phyloP scores from a whole-genome alignment of 2,888 invertebrate genomes.

The Abrostola triplasia region DNA sequence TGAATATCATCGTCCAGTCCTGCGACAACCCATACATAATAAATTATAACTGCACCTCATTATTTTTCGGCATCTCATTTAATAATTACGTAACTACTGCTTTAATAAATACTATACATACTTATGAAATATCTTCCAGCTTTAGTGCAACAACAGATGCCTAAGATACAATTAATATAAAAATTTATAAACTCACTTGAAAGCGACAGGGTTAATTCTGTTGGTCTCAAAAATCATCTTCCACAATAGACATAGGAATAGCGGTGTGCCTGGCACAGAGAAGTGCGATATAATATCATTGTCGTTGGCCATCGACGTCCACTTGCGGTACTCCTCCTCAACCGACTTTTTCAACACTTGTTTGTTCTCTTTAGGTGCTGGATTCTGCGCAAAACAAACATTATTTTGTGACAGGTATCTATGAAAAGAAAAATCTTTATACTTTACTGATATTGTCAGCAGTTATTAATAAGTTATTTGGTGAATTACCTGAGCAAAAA shows the following conservation, averaged over 20 bases:
- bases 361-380: conserved; percentile 95
- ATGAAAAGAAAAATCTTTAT: not conserved
- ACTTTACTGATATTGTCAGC: no score
- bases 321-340: conserved; percentile 98
- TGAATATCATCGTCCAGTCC: no score
- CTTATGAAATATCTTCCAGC: no score
- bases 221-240: conserved; percentile 98
- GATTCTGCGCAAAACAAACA: conserved; percentile 86
- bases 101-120: no score
- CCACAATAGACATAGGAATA: conserved; percentile 97
- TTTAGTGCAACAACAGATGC: no score
- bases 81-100: no score
- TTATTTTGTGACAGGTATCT: not conserved
- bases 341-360: conserved; percentile 96
- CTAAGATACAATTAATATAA: not conserved
- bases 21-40: no score
- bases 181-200: conserved; percentile 90
- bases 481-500: conserved; percentile 91
- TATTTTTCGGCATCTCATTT: no score
- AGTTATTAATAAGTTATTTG: no score
- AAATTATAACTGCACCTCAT: no score
- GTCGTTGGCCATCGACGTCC: conserved; percentile 99
- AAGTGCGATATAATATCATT: conserved; percentile 98
- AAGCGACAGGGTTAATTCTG: conserved; percentile 97
- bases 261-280: conserved; percentile 96